phyloP scores from a whole-genome alignment of 1,140 invertebrate genomes.

The Aphis gossypii region DNA sequence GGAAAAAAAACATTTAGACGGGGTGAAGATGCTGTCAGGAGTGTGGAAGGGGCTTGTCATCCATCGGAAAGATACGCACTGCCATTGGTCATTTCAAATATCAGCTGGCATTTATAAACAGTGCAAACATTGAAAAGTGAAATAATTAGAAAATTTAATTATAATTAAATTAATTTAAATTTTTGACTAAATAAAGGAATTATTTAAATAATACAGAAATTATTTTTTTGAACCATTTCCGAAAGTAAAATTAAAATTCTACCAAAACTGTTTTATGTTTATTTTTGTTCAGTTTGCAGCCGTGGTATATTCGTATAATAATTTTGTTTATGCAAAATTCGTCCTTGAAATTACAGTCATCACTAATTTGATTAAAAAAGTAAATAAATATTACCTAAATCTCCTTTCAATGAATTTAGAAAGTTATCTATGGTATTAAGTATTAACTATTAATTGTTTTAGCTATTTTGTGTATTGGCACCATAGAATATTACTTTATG shows the following conservation, averaged over 20 bases:
- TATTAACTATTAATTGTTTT: background rate
- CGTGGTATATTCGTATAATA: background rate
- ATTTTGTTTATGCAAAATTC: constrained; percentile 52
- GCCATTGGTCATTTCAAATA: constrained; percentile 18
- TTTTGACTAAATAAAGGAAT: background rate
- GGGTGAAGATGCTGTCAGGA: constrained; percentile 55
- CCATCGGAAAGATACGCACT: constrained; percentile 44
- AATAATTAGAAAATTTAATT: background rate
- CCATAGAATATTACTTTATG: background rate
- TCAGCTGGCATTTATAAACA: constrained; percentile 44
- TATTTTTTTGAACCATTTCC: background rate
- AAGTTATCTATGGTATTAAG: background rate
- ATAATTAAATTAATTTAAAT: background rate
- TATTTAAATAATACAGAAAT: background rate
- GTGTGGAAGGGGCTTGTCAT: constrained; percentile 55
- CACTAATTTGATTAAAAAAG: constrained; percentile 19
- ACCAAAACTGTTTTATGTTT: background rate
- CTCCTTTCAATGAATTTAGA: background rate
- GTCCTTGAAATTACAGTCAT: constrained; percentile 48
- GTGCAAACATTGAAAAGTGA: constrained; percentile 27
- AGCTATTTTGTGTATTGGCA: background rate
- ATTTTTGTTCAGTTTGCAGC: constrained; percentile 40
- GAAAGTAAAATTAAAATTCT: background rate
- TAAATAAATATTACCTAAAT: constrained; percentile 24
- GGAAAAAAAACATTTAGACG: constrained; percentile 12